Evolutionary conservation across 2,888 invertebrate genomes (phyloP).

Genomic region (Euplagia quadripunctaria): DNA sequence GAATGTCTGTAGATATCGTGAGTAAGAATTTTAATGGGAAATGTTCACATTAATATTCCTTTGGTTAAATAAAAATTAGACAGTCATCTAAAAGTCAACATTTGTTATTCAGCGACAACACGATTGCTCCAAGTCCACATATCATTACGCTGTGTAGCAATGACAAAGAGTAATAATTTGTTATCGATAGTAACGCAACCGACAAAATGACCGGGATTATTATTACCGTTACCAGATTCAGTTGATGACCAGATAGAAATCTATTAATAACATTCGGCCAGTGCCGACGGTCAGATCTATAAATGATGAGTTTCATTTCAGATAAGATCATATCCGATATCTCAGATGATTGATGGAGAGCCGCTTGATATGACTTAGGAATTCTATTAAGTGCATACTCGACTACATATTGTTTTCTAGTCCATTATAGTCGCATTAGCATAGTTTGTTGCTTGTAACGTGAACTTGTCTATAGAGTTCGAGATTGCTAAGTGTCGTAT

Average conservation of each 20-base stretch:
- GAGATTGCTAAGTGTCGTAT: slow-evolving; percentile 30
- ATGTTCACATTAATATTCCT: neutral
- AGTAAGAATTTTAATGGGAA: too few species aligned
- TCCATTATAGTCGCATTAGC: slow-evolving; percentile 82
- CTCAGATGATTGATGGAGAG: slow-evolving; percentile 81
- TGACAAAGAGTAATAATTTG: slow-evolving; percentile 75
- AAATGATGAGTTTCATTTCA: slow-evolving; percentile 87
- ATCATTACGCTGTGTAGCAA: slow-evolving; percentile 39
- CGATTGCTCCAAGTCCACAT: slow-evolving; percentile 36
- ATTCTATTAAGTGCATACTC: slow-evolving; percentile 79
- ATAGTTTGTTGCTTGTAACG: slow-evolving; percentile 65
- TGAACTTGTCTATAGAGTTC: slow-evolving; percentile 50
- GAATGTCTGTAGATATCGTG: neutral
- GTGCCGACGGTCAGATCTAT: slow-evolving; percentile 83
- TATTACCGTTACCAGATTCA: slow-evolving; percentile 81
- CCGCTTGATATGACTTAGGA: slow-evolving; percentile 76
- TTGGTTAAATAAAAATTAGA: slow-evolving; percentile 21
- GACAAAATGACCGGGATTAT: slow-evolving; percentile 75
- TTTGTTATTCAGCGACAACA: slow-evolving; percentile 40
- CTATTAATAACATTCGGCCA: slow-evolving; percentile 86
- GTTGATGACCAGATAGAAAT: slow-evolving; percentile 85
- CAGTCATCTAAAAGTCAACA: slow-evolving; percentile 31
- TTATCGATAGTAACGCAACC: slow-evolving; percentile 73
- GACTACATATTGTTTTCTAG: slow-evolving; percentile 75
- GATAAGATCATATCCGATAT: slow-evolving; percentile 84